Evolutionary conservation across 2,888 invertebrate species (phyloP).

Genomic region (Eupeodes latifasciatus): DNA sequence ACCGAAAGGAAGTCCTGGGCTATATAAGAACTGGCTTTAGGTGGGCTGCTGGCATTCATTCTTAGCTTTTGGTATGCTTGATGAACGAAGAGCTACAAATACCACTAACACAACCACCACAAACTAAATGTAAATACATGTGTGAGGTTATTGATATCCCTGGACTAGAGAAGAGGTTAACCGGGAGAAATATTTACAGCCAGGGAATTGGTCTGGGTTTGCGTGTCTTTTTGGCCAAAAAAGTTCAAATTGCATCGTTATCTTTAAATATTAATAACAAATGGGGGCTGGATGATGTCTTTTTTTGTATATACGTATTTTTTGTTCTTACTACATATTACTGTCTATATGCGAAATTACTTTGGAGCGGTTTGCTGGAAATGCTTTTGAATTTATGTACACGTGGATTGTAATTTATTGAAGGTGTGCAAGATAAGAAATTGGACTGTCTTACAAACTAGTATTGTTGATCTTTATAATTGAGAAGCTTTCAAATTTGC

Average conservation of each 20-base stretch:
- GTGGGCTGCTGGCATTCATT: conserved; percentile 30
- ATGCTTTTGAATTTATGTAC: conserved; percentile 43
- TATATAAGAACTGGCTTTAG: conserved; percentile 6
- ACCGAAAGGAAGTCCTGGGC: conserved; percentile 30
- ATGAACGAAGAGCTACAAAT: conserved; percentile 48
- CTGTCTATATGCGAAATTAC: conserved; percentile 33
- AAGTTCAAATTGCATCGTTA: conserved; percentile 76
- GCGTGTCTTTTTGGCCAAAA: conserved; percentile 69
- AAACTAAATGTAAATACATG: conserved; percentile 65
- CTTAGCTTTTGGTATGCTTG: conserved; percentile 52
- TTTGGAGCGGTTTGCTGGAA: conserved; percentile 60
- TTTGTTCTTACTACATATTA: no score
- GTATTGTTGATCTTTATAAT: conserved; percentile 16
- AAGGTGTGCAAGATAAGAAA: conserved; percentile 29
- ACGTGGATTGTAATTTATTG: conserved; percentile 33
- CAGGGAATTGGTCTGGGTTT: conserved; percentile 72
- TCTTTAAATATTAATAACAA: conserved; percentile 75
- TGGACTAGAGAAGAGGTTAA: conserved; percentile 62
- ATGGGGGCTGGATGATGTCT: conserved; percentile 40
- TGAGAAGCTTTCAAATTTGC: neutral
- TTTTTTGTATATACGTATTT: neutral
- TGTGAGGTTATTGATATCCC: conserved; percentile 73
- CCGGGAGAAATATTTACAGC: conserved; percentile 72
- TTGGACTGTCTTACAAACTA: conserved; percentile 2
- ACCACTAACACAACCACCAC: conserved; percentile 32